Evolutionary conservation across 2,113 vertebrate species (phyloP).

Genomic region (Sinocyclocheilus anshuiensis): DNA sequence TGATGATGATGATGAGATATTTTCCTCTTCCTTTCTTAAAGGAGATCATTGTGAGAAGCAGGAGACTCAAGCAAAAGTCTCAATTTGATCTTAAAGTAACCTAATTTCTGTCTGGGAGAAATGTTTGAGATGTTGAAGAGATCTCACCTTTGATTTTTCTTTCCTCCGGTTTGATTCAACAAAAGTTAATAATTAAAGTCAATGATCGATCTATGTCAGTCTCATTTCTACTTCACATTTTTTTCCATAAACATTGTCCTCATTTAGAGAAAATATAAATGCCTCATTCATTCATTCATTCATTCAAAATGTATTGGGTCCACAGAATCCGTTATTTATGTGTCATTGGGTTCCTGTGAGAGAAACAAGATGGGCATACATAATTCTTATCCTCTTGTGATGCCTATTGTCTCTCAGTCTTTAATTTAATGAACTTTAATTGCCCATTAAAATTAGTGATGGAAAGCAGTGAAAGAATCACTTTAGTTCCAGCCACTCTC

Average conservation of each 20-base stretch:
- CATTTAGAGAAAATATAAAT: background rate
- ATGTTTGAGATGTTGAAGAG: no score
- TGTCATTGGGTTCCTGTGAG: conserved; percentile 25
- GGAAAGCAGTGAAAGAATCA: conserved; percentile 25
- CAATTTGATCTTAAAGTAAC: no score
- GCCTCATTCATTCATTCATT: no score
- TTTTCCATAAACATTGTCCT: background rate
- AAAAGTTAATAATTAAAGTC: background rate
- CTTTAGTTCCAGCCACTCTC: conserved; percentile 24
- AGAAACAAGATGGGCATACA: conserved; percentile 23
- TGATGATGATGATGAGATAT: no score
- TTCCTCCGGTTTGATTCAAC: no score
- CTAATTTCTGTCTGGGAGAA: no score
- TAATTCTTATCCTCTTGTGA: background rate
- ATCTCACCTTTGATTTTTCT: no score
- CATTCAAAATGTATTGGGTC: background rate
- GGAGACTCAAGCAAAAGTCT: no score
- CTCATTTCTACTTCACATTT: no score
- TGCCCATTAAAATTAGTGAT: conserved; percentile 49
- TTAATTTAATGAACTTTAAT: no score
- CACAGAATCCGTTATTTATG: background rate
- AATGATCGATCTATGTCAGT: background rate
- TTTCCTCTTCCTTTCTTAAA: no score
- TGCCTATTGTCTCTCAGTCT: conserved; percentile 38
- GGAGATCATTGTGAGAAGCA: no score